Percentiles rank a stretch among this genome's conserved stretches.
Conservation (phyloP, 2,113 vertebrate species). For the Phalacrocorax carbo region DNA sequence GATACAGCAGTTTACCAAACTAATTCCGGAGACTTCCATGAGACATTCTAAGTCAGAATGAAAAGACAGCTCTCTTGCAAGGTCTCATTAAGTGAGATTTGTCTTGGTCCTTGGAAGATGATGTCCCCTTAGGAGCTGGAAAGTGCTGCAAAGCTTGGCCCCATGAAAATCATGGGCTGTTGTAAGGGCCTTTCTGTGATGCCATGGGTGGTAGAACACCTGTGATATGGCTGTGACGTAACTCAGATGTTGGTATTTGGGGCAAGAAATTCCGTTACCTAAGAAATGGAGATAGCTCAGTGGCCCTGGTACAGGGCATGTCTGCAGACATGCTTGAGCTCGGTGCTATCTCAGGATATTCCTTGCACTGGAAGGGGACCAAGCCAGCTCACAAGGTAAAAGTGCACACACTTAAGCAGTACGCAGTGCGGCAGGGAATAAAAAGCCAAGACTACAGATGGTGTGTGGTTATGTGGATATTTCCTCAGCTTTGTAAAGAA, state of each 20-base stretch:
- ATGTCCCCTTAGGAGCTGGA: neutral
- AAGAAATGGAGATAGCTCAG: neutral
- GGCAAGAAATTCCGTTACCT: neutral
- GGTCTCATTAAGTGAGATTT: neutral
- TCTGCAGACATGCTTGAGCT: neutral
- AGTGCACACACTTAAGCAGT: neutral
- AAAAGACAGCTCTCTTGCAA: neutral
- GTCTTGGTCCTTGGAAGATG: neutral
- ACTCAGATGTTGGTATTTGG: neutral
- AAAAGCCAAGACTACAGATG: neutral
- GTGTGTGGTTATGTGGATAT: neutral
- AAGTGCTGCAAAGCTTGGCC: neutral
- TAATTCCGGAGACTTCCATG: neutral
- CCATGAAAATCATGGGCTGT: neutral
- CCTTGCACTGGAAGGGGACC: neutral
- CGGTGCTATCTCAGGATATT: fast-evolving
- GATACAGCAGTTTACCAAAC: neutral
- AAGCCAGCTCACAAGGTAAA: neutral
- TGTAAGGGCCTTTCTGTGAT: neutral
- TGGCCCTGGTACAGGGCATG: neutral
- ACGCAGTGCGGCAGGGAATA: neutral
- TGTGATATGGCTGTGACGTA: neutral
- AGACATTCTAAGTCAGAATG: neutral
- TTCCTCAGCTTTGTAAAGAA: neutral
- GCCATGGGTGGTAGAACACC: neutral